Evolutionary conservation across 1,140 invertebrate species (phyloP).

Genomic region (Drosophila repletoides): DNA sequence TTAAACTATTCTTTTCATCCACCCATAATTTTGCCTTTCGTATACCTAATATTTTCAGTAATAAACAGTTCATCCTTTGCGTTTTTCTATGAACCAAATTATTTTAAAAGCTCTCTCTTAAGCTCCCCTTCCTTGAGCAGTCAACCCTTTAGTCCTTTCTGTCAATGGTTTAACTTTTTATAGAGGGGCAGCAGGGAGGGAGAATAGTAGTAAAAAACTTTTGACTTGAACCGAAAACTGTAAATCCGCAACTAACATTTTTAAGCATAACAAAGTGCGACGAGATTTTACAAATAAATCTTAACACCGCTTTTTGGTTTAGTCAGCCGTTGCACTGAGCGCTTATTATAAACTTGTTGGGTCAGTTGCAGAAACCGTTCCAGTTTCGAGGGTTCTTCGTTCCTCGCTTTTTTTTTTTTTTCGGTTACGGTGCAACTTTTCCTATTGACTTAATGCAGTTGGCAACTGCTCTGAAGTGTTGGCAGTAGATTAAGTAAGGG

Average conservation of each 20-base stretch:
- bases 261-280: constrained; percentile 72
- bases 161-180: constrained; percentile 32
- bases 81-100: no score
- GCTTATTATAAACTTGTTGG: constrained; percentile 51
- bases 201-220: constrained; percentile 38
- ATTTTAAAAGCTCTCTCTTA: no score
- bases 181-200: not conserved
- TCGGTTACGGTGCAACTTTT: constrained; percentile 54
- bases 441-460: constrained; percentile 74
- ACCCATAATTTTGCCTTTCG: no score
- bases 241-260: constrained; percentile 69
- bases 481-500: constrained; percentile 27
- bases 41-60: no score
- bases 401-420: constrained; percentile 29
- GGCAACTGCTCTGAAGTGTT: constrained; percentile 65
- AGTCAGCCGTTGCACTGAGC: constrained; percentile 54
- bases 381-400: no score
- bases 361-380: constrained; percentile 1
- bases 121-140: not conserved
- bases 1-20: no score
- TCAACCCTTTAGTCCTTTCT: not conserved
- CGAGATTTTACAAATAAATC: constrained; percentile 66
- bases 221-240: constrained; percentile 48
- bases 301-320: constrained; percentile 62
- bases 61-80: no score